A percentile compares a stretch with the other conserved stretches of the same genome.
These are phyloP conservation scores for Sminthurides aquaticus DNA, from an alignment of 2,888 invertebrate genomes.

Conservation along the genomic window DNA sequence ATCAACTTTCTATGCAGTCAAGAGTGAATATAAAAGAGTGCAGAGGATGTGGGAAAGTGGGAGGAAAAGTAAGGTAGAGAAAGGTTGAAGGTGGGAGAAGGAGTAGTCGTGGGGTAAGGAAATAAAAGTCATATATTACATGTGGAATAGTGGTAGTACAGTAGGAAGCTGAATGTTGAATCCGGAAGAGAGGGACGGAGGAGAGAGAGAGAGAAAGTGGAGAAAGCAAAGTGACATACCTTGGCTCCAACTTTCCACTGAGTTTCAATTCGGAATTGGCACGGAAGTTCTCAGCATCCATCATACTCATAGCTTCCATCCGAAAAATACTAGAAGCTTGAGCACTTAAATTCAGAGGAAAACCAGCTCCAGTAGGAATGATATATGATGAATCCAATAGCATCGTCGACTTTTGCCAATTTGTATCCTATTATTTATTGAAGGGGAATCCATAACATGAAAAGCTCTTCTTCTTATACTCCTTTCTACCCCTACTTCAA, in stretches of 20 bases:
- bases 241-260: constrained; percentile 72
- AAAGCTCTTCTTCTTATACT: constrained; percentile 17
- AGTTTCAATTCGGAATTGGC: constrained; percentile 60
- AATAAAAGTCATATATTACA: background rate
- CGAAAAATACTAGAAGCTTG: constrained; percentile 59
- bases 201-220: background rate
- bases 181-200: background rate
- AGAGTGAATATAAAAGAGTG: background rate
- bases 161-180: too few species aligned
- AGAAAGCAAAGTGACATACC: constrained; percentile 49
- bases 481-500: too few species aligned
- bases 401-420: constrained; percentile 73
- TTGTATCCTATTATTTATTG: constrained; percentile 57
- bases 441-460: constrained; percentile 28
- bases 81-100: background rate
- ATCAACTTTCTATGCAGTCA: background rate
- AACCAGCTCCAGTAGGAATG: constrained; percentile 72
- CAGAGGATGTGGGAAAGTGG: background rate
- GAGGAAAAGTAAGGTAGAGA: background rate
- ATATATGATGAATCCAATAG: constrained; percentile 83
- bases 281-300: constrained; percentile 67
- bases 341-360: constrained; percentile 74
- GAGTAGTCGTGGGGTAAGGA: background rate
- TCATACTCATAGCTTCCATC: constrained; percentile 63
- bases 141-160: background rate